A percentile compares a stretch with the other conserved stretches of the same genome.
Conservation (phyloP, 2,113 vertebrate species). For the Leptobrachium leishanense region DNA sequence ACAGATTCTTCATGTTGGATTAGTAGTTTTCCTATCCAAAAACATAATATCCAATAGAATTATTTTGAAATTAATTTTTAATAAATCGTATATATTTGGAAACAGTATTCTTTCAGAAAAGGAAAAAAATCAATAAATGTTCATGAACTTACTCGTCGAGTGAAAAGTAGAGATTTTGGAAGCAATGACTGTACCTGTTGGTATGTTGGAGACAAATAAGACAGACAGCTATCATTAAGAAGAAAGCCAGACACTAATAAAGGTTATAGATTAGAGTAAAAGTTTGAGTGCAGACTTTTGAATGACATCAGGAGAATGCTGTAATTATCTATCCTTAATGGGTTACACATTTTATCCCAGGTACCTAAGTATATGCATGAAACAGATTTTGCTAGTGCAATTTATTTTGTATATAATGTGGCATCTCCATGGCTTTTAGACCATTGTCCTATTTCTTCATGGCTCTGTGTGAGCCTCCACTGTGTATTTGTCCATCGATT, state of each 20-base stretch:
- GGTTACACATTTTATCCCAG: conserved; percentile 1
- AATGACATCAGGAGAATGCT: background rate
- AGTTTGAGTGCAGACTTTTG: background rate
- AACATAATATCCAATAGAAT: too few species aligned
- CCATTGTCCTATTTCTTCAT: too few species aligned
- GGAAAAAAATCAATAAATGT: too few species aligned
- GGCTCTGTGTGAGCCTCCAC: too few species aligned
- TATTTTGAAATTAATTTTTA: too few species aligned
- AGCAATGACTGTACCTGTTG: conserved; percentile 7
- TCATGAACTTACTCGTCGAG: too few species aligned
- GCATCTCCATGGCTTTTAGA: too few species aligned
- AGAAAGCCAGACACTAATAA: background rate
- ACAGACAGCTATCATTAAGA: conserved; percentile 12
- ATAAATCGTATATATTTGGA: too few species aligned
- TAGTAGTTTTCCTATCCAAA: too few species aligned
- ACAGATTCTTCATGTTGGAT: too few species aligned
- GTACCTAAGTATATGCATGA: background rate
- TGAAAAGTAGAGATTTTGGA: background rate
- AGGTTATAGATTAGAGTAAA: conserved; percentile 20
- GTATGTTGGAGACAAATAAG: conserved; percentile 1
- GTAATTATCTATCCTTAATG: conserved; percentile 15
- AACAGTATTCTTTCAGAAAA: too few species aligned
- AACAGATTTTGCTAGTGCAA: background rate
- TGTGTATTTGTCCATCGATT: too few species aligned
- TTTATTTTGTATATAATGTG: background rate